These are phyloP conservation scores for Eupeodes corollae DNA, from an alignment of 1,140 invertebrate species.

Conservation along the genomic window DNA sequence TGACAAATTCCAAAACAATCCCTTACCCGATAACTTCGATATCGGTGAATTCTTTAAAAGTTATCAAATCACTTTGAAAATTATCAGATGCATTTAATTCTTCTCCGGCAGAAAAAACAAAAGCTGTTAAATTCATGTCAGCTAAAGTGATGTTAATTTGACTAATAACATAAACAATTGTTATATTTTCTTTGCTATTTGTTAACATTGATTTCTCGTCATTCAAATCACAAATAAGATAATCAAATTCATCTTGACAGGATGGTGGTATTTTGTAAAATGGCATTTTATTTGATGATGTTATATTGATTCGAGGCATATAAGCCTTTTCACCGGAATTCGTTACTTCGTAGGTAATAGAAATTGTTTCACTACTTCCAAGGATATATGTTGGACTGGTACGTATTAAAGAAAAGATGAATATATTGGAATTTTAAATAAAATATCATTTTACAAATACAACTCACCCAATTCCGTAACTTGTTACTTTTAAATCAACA, in stretches of 20 bases:
- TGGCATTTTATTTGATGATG: conserved; percentile 26
- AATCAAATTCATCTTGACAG: conserved; percentile 24
- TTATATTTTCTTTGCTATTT: conserved; percentile 19
- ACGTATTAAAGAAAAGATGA: no score
- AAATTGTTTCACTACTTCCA: conserved; percentile 32
- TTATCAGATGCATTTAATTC: conserved; percentile 31
- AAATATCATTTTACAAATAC: no score
- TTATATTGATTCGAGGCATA: conserved; percentile 33
- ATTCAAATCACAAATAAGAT: conserved; percentile 30
- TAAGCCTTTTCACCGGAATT: conserved; percentile 40
- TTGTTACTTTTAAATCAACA: conserved; percentile 31
- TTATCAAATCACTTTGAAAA: conserved; percentile 22
- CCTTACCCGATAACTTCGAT: conserved; percentile 38
- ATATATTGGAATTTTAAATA: no score
- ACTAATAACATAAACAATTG: conserved; percentile 34
- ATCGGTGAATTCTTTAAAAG: conserved; percentile 34
- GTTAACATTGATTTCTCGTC: conserved; percentile 20
- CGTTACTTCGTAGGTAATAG: conserved; percentile 27
- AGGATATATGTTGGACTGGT: conserved; percentile 33
- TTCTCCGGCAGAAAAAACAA: conserved; percentile 36
- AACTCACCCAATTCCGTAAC: conserved; percentile 17
- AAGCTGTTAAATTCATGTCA: no score
- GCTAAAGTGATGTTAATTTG: conserved; percentile 18
- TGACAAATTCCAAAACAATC: background rate
- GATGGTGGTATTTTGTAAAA: conserved; percentile 35